A percentile compares a stretch with the other conserved stretches of the same genome.
Evolutionary conservation across 2,113 vertebrate species (phyloP).

Genomic region (Merops nubicus): DNA sequence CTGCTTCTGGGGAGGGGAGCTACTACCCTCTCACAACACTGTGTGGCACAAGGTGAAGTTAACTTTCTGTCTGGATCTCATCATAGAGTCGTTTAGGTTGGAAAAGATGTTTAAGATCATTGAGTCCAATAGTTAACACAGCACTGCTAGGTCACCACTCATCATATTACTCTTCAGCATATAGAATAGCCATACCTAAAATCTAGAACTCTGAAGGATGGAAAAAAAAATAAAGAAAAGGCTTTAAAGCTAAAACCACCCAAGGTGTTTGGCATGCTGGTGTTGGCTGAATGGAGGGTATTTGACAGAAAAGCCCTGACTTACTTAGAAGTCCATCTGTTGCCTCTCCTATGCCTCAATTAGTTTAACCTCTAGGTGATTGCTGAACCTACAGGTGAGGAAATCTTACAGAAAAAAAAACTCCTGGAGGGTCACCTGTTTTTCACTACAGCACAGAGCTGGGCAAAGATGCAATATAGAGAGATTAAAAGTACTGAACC

Average conservation of each 20-base stretch:
- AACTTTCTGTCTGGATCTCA: neutral
- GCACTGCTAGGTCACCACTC: too few species aligned
- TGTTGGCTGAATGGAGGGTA: neutral
- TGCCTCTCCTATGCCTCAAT: neutral
- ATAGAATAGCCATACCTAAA: neutral
- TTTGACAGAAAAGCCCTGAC: neutral
- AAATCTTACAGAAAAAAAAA: neutral
- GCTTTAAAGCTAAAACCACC: fast-evolving
- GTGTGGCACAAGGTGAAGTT: fast-evolving
- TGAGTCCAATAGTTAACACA: too few species aligned
- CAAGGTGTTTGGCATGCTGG: neutral
- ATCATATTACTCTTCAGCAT: neutral
- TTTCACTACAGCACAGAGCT: neutral
- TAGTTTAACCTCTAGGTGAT: neutral
- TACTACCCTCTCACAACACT: neutral
- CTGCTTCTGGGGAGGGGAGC: neutral
- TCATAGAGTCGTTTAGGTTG: too few species aligned
- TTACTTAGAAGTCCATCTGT: neutral
- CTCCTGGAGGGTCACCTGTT: neutral
- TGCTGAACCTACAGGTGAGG: neutral
- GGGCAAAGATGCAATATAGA: neutral
- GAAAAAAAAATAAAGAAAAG: neutral
- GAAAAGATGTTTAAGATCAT: too few species aligned
- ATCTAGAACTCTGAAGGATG: neutral
- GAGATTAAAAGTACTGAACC: neutral